Percentiles rank a stretch among this genome's conserved stretches.
Evolutionary conservation across 1,140 invertebrate genomes (phyloP).

Genomic region (Drosophila parabipectinata): DNA sequence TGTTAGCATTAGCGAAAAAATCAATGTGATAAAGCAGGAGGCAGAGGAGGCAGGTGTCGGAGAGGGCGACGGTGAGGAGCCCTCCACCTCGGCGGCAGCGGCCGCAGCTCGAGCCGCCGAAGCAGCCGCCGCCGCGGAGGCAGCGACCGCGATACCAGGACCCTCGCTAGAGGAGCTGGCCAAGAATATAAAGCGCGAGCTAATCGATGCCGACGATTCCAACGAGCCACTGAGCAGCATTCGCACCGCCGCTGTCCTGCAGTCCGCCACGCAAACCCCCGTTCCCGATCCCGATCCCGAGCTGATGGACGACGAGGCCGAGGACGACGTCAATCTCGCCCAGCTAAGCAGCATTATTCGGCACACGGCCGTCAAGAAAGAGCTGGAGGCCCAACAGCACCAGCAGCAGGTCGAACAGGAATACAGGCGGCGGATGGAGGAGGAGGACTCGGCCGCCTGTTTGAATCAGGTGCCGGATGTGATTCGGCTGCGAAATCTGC

Average conservation of each 20-base stretch:
- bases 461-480: constrained; percentile 77
- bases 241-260: constrained; percentile 54
- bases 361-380: constrained; percentile 74
- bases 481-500: constrained; percentile 69
- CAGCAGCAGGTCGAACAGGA: constrained; percentile 51
- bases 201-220: constrained; percentile 79
- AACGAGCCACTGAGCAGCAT: constrained; percentile 80
- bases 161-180: constrained; percentile 54
- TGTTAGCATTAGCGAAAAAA: constrained; percentile 82
- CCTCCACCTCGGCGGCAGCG: constrained; percentile 66
- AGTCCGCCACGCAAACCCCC: constrained; percentile 25
- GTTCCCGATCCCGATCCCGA: constrained; percentile 30
- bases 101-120: constrained; percentile 65
- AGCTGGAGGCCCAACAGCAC: constrained; percentile 64
- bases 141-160: constrained; percentile 32
- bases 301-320: constrained; percentile 71
- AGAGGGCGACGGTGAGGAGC: constrained; percentile 37
- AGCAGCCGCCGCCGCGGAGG: constrained; percentile 61
- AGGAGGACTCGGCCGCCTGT: constrained; percentile 39
- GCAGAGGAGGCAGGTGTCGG: constrained; percentile 20
- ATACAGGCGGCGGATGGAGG: constrained; percentile 31
- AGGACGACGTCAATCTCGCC: constrained; percentile 81
- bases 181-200: constrained; percentile 79
- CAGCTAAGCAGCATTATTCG: constrained; percentile 78
- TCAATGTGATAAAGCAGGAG: constrained; percentile 83